These are phyloP conservation scores for Acipenser transmontanus DNA, from an alignment of 2,797 vertebrate species.

Conservation along the genomic window DNA sequence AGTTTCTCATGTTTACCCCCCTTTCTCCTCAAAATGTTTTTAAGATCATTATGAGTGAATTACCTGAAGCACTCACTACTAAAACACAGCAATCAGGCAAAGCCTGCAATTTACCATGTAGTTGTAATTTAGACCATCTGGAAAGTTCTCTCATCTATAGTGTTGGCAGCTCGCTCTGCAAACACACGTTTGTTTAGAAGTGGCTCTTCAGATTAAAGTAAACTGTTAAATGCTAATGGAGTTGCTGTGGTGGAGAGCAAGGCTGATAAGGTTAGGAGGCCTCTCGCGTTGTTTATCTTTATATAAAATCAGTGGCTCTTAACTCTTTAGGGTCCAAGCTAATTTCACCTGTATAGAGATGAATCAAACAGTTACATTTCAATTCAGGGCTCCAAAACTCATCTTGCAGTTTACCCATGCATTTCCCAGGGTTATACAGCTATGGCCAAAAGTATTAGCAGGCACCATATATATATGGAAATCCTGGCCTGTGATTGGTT, in stretches of 20 bases:
- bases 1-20: constrained; percentile 21
- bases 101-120: constrained; percentile 24
- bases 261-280: neutral
- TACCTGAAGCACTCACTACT: constrained; percentile 31
- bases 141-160: constrained; percentile 37
- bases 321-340: too few relatives aligned
- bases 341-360: too few relatives aligned
- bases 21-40: constrained; percentile 23
- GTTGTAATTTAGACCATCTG: constrained; percentile 38
- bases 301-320: too few relatives aligned
- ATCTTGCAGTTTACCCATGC: too few relatives aligned
- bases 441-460: too few relatives aligned
- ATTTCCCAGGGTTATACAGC: too few relatives aligned
- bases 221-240: constrained; percentile 13
- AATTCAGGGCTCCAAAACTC: too few relatives aligned
- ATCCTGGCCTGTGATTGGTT: too few relatives aligned
- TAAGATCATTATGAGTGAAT: constrained; percentile 26
- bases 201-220: constrained; percentile 56
- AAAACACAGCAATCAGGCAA: constrained; percentile 25
- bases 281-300: neutral
- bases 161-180: constrained; percentile 43
- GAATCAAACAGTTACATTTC: too few relatives aligned
- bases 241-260: constrained; percentile 9
- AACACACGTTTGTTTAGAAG: constrained; percentile 54
- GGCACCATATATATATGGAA: too few relatives aligned